Evolutionary conservation across 2,113 vertebrate genomes (phyloP), one percentile per base, ranked within the genome.

Genomic region (Nibea coibor): DNA sequence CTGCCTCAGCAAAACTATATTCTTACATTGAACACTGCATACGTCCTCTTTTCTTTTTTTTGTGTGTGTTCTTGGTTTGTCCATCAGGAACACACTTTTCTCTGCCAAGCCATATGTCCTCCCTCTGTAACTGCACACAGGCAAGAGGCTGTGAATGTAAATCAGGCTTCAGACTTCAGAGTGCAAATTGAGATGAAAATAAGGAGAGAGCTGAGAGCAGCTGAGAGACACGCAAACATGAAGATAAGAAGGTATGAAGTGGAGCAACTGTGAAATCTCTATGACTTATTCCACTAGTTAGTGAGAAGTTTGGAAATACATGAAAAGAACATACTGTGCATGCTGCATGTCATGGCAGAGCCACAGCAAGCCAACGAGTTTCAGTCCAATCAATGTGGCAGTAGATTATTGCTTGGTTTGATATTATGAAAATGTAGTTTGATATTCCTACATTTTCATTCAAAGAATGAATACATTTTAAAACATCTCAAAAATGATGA

Each of bases 111-210:
- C 68, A 39, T 74, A 15, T 45, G 54, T 47, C 17, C 35, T 59
- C 54, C 39, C 53, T 45, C n/a, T 26, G 73, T 64, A 9, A 39
- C 17, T 68, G 80, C 28, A 20, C 22, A 20, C 31, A 75, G 61
- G 77, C 7, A 63, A 75, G n/a, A 0, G 31, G 12, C 81, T 88
- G 84, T 35, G 79, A 83, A 91, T 80, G 15, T 80, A 81, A 92
- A 90, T 93, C 14, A 64, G 28, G 50, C 26, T 63, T 42, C 72
- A 51, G 45, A 70, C 43, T 45, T 12, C 43, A 45, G 12, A 14
- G 54, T 68, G 24, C 51, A 5, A 67, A 1, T 14, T 61, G 50
- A 53, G 53, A 79, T 61, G 83, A 42, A 50, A 78, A 86, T 65
- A 35, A 17, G 12, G 73, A 76, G 75, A 59, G 19, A 83, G 26